A percentile compares a stretch with the other conserved stretches of the same genome.
Evolutionary conservation across 2,888 invertebrate species (phyloP).

Genomic region (Petrolisthes manimaculis): DNA sequence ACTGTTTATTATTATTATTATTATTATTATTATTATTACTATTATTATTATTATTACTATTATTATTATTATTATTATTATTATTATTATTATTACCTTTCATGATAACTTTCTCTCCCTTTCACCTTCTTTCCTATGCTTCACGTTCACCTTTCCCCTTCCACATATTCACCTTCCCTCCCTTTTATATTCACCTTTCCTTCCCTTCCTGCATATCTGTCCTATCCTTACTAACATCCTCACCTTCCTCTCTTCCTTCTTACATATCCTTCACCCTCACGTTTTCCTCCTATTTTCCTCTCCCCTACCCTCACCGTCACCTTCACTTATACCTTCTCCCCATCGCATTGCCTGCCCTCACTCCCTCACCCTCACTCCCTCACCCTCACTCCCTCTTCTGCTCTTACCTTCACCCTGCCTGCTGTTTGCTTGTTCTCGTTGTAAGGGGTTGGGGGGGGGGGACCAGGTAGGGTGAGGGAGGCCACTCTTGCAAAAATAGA

Average conservation of each 20-base stretch:
- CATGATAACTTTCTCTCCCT: not conserved
- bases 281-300: not conserved
- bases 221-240: not conserved
- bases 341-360: not conserved
- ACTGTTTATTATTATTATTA: no score
- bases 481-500: conserved; percentile 5
- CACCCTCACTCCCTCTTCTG: not conserved
- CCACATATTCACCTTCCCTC: not conserved
- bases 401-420: not conserved
- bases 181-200: not conserved
- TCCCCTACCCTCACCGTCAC: not conserved
- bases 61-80: not conserved
- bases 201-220: not conserved
- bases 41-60: not conserved
- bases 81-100: not conserved
- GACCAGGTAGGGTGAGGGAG: not conserved
- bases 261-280: not conserved
- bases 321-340: not conserved
- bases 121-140: not conserved
- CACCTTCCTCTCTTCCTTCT: not conserved
- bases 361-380: not conserved
- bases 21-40: no score
- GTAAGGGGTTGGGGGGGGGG: not conserved
- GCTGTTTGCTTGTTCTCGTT: conserved; percentile 10
- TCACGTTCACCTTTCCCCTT: not conserved